Conservation (phyloP, 1,140 invertebrate species). For the Caenorhabditis brenneri region DNA sequence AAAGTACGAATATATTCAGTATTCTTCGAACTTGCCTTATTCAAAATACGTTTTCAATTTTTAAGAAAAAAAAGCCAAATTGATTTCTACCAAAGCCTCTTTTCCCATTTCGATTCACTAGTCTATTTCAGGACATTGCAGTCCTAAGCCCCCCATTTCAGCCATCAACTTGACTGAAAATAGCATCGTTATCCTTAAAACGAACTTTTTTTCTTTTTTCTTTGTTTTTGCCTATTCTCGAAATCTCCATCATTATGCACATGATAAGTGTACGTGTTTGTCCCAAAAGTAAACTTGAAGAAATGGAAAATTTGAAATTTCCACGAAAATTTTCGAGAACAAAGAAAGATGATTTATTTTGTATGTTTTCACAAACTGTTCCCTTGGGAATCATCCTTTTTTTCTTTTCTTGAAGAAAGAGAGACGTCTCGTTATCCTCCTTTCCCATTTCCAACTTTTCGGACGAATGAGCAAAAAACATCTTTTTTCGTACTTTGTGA, state of each 20-base stretch:
- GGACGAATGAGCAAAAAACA: neutral
- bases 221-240: neutral
- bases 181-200: neutral
- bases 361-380: conserved; percentile 1
- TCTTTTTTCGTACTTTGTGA: neutral
- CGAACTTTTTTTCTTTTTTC: neutral
- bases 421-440: conserved; percentile 11
- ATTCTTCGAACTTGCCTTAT: too few species aligned
- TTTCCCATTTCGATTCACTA: neutral
- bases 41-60: too few species aligned
- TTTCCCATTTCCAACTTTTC: neutral
- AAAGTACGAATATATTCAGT: too few species aligned
- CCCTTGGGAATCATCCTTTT: too few species aligned
- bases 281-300: neutral
- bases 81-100: too few species aligned
- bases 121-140: too few species aligned
- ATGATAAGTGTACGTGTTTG: conserved; percentile 25
- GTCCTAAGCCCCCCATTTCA: too few species aligned
- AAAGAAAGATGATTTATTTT: conserved; percentile 26
- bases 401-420: neutral
- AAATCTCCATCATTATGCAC: neutral
- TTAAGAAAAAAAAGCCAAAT: too few species aligned
- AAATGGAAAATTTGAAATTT: neutral
- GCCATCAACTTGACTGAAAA: too few species aligned
- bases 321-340: neutral